Evolutionary conservation across 2,113 vertebrate species (phyloP).

Genomic region (Ailuropoda melanoleuca): DNA sequence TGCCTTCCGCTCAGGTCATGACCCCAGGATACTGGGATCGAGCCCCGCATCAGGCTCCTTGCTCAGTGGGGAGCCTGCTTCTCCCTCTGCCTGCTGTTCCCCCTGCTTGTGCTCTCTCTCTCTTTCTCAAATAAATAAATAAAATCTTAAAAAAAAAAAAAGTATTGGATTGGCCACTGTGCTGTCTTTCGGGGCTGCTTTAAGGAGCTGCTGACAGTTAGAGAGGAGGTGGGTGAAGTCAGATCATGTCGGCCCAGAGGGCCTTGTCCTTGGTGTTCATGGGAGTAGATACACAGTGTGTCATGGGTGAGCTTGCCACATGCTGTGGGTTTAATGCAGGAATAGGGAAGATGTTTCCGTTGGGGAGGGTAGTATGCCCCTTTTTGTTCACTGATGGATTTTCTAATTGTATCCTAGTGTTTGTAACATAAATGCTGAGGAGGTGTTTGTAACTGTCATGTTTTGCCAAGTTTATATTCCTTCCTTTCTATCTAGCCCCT

Average conservation of each 20-base stretch:
- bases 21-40: too few species aligned
- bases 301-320: neutral
- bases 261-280: neutral
- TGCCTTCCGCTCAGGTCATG: too few species aligned
- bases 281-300: neutral
- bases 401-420: neutral
- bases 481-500: neutral
- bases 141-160: neutral
- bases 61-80: neutral
- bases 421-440: neutral
- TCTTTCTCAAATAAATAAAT: neutral
- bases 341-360: neutral
- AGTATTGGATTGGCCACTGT: neutral
- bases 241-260: neutral
- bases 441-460: neutral
- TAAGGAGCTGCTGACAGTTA: neutral
- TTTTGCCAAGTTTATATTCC: constrained; percentile 3
- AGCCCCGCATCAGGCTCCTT: neutral
- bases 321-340: neutral
- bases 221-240: neutral
- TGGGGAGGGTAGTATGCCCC: neutral
- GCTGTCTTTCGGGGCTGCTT: neutral
- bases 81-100: neutral
- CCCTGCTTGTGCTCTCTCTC: neutral
- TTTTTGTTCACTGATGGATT: neutral